Evolutionary conservation across 35 echinoderm and acorn worm genomes (phyloP).

Genomic region (Lytechinus pictus): DNA sequence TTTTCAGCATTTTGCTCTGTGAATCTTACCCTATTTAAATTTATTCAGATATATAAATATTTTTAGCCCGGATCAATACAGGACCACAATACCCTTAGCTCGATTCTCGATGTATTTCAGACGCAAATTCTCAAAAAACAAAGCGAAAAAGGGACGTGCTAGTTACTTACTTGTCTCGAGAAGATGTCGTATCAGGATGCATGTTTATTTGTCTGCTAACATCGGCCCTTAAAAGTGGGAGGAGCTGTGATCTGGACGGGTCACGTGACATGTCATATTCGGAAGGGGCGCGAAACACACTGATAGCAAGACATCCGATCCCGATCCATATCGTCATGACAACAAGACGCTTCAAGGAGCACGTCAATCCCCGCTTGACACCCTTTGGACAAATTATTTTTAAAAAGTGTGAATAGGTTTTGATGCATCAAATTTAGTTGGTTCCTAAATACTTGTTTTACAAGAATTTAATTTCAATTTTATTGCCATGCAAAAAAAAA

Average conservation of each 20-base stretch:
- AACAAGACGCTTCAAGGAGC: slow-evolving; percentile 2
- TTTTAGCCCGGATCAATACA: too few species aligned
- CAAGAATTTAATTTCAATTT: too few species aligned
- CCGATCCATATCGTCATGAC: slow-evolving; percentile 50
- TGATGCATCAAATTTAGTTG: too few species aligned
- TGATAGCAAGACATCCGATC: slow-evolving; percentile 24
- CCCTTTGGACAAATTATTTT: neutral
- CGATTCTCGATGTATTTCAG: too few species aligned
- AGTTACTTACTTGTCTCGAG: slow-evolving; percentile 13
- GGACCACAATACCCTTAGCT: too few species aligned
- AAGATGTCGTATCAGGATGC: neutral
- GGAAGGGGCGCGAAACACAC: slow-evolving; percentile 39
- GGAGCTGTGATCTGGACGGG: neutral
- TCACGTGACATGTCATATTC: slow-evolving; percentile 35
- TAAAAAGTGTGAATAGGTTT: too few species aligned
- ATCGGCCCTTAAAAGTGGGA: slow-evolving; percentile 15
- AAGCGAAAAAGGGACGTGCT: neutral
- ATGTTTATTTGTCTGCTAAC: slow-evolving; percentile 4
- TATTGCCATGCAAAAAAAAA: too few species aligned
- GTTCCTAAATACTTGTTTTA: too few species aligned
- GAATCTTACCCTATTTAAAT: too few species aligned
- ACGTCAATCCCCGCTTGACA: neutral
- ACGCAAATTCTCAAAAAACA: neutral
- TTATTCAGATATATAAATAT: too few species aligned
- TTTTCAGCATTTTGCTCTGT: too few species aligned